Percentiles rank a stretch among this genome's conserved stretches.
These are phyloP conservation scores for Uromys caudimaculatus DNA, from an alignment of 2,797 vertebrate genomes.

Conservation along the genomic window DNA sequence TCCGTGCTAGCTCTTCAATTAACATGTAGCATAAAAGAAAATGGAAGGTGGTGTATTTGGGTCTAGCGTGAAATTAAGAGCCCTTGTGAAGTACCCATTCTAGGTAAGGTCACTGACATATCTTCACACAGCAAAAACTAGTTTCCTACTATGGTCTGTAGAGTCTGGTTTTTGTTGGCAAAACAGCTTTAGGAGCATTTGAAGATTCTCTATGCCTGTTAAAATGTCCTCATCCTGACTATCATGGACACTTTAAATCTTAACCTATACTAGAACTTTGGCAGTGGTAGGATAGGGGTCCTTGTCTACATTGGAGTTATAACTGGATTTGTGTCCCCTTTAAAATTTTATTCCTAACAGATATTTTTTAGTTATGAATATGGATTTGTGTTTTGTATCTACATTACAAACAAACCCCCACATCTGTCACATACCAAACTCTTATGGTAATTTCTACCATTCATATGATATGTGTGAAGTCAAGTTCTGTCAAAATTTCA, in stretches of 20 bases:
- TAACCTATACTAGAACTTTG: not conserved
- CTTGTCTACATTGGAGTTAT: not conserved
- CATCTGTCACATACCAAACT: conserved; percentile 50
- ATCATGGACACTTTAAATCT: not conserved
- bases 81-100: not conserved
- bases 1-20: not conserved
- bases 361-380: conserved; percentile 46
- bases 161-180: not conserved
- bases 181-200: conserved; percentile 5
- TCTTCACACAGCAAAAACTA: not conserved
- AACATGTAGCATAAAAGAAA: not conserved
- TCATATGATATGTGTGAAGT: conserved; percentile 54
- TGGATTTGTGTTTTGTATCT: conserved; percentile 50
- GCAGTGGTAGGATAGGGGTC: not conserved
- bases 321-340: not conserved
- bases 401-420: not conserved
- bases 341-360: conserved; percentile 3
- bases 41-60: not conserved
- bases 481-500: conserved; percentile 41
- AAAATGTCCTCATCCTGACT: conserved; percentile 42
- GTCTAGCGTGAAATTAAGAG: not conserved
- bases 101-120: not conserved
- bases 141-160: not conserved
- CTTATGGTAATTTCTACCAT: conserved; percentile 47
- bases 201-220: not conserved